Evolutionary conservation across 2,797 vertebrate genomes (phyloP), one percentile per base, ranked within the genome.

Genomic region (Takifugu rubripes): DNA sequence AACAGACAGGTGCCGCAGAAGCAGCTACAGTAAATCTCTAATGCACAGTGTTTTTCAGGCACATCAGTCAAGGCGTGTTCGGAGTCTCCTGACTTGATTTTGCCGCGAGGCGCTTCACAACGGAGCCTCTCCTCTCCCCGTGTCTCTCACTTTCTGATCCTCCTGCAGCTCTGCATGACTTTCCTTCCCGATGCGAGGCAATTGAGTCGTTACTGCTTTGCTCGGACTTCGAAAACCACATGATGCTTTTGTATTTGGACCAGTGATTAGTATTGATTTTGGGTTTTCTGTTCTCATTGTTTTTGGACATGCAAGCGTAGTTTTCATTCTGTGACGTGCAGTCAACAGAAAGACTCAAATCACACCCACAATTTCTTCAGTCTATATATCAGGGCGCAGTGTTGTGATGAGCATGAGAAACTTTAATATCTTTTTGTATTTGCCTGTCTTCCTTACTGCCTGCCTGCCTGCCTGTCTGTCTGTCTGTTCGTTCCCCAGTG

Each of bases 61-160:
- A 25, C 70, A 74, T 79, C 74, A 72, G 61, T 77, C 72, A 75
- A 59, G 10, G 21, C 70, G 51, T n/a, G 46, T 64, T 74, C 64
- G 45, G 16, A 69, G 74, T 61, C 70, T 70, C 12, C 14, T 25
- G 71, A 56, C 59, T 74, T 50, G 65, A 71, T 76, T 76, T 72
- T 61, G 71, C 81, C 51, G 48, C 63, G 25, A 83, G 81, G 62
- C 59, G 63, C 29, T 71, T 29, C 27, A 27, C 63, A 45, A 25
- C 52, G 56, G 74, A 74, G 58, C 59, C 56, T 61, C 72, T 66
- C 16, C 68, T 70, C 49, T 56, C 42, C 57, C 40, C 5, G 5
- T 65, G 31, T 66, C 54, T 24, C 46, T 63, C 8, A 2, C 47
- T 59, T 16, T 50, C 48, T 26, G 15, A 61, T 33, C 46, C 60